Evolutionary conservation across 2,888 invertebrate genomes (phyloP).

Genomic region (Ormyrus rosae): DNA sequence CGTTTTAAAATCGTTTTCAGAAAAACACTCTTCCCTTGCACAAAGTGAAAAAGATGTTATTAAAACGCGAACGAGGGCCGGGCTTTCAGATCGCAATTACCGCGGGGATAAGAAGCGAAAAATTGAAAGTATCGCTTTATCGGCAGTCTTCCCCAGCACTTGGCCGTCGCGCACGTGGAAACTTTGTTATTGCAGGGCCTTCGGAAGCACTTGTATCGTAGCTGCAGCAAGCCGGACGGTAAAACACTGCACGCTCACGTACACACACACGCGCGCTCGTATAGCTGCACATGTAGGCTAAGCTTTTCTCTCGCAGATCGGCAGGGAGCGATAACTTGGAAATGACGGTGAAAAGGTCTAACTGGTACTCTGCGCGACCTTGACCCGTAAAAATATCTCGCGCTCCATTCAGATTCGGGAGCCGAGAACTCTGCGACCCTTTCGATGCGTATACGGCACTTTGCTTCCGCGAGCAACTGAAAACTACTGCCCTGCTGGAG

Average conservation of each 20-base stretch:
- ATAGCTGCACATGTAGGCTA: no score
- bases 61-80: no score
- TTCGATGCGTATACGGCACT: neutral
- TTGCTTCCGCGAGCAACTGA: neutral
- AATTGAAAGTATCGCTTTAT: neutral
- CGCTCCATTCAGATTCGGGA: neutral
- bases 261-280: no score
- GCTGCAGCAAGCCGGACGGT: no score
- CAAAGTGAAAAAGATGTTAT: no score
- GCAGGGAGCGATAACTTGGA: no score
- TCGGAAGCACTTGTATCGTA: no score
- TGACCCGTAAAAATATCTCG: neutral
- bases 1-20: no score
- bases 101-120: neutral
- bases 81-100: neutral
- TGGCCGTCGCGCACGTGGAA: neutral
- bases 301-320: neutral
- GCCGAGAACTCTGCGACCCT: neutral
- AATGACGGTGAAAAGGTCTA: neutral
- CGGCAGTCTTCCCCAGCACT: neutral
- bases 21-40: no score
- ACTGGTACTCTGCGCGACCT: neutral
- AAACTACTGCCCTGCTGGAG: no score
- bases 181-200: slow-evolving; percentile 7
- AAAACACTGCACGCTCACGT: no score